Evolutionary conservation across 2,888 invertebrate genomes (phyloP).

Genomic region (Microctonus brassicae): DNA sequence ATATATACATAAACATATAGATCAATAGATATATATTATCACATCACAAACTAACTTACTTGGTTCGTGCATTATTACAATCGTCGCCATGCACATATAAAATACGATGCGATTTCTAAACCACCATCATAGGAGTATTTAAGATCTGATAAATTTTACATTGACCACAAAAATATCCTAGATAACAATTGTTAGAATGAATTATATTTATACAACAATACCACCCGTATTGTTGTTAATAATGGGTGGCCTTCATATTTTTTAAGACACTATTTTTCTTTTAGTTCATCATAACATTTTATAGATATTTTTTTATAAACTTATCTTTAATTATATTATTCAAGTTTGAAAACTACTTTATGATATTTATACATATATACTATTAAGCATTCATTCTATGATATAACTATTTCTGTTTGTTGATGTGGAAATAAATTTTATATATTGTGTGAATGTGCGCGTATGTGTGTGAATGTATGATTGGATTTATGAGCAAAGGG

Average conservation of each 20-base stretch:
- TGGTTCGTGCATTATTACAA: no score
- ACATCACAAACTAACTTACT: no score
- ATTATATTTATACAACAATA: no score
- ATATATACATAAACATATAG: no score
- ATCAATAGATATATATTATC: no score
- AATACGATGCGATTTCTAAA: slow-evolving; percentile 1
- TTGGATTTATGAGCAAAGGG: slow-evolving; percentile 36
- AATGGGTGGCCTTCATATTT: slow-evolving; percentile 25
- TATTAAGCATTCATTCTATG: slow-evolving; percentile 2
- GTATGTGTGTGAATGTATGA: slow-evolving; percentile 1
- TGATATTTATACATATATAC: background rate
- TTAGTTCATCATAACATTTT: no score
- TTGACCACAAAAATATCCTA: slow-evolving; percentile 29
- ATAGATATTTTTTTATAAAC: no score
- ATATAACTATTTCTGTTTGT: slow-evolving; percentile 14
- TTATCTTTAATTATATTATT: no score
- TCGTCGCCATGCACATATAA: background rate
- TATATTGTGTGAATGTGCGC: background rate
- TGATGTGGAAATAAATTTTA: slow-evolving; percentile 20
- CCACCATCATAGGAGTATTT: no score
- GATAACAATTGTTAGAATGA: background rate
- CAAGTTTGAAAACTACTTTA: no score
- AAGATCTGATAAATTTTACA: no score
- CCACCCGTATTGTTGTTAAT: slow-evolving; percentile 26
- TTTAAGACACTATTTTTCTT: no score